Percentiles rank a stretch among this genome's conserved stretches.
These are phyloP conservation scores for Psylliodes chrysocephalus DNA, from an alignment of 2,888 invertebrate genomes.

Conservation along the genomic window DNA sequence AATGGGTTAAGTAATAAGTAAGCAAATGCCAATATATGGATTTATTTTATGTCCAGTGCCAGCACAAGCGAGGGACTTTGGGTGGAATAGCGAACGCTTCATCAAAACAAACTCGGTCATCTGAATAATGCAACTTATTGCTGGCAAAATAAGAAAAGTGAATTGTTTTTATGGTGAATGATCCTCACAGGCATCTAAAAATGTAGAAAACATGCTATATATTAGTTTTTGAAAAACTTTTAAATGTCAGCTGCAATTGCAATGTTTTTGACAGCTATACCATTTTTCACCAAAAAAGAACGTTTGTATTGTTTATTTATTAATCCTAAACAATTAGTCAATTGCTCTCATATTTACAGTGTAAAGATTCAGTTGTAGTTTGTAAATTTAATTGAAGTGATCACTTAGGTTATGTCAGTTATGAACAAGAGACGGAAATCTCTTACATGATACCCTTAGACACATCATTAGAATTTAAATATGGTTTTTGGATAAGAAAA, in stretches of 20 bases:
- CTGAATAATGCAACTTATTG: slow-evolving; percentile 60
- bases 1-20: slow-evolving; percentile 38
- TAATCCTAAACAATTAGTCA: slow-evolving; percentile 40
- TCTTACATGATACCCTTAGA: slow-evolving; percentile 42
- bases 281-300: slow-evolving; percentile 57
- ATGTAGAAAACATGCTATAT: slow-evolving; percentile 46
- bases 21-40: slow-evolving; percentile 43
- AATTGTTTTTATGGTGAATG: slow-evolving; percentile 36
- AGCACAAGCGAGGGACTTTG: slow-evolving; percentile 46
- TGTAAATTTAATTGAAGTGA: slow-evolving; percentile 35
- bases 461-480: slow-evolving; percentile 47
- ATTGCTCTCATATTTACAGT: slow-evolving; percentile 9
- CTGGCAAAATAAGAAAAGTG: slow-evolving; percentile 51
- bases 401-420: slow-evolving; percentile 54
- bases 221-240: slow-evolving; percentile 54
- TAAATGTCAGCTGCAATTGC: slow-evolving; percentile 60
- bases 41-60: slow-evolving; percentile 46
- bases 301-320: slow-evolving; percentile 51
- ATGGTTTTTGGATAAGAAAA: slow-evolving; percentile 59
- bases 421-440: slow-evolving; percentile 48
- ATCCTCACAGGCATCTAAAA: slow-evolving; percentile 31
- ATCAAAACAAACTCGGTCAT: slow-evolving; percentile 61
- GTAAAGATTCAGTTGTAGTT: slow-evolving; percentile 19
- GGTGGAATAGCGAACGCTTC: slow-evolving; percentile 59
- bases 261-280: slow-evolving; percentile 64